phyloP scores from a whole-genome alignment of 2,113 vertebrate species.

The Catharus bicknelli region DNA sequence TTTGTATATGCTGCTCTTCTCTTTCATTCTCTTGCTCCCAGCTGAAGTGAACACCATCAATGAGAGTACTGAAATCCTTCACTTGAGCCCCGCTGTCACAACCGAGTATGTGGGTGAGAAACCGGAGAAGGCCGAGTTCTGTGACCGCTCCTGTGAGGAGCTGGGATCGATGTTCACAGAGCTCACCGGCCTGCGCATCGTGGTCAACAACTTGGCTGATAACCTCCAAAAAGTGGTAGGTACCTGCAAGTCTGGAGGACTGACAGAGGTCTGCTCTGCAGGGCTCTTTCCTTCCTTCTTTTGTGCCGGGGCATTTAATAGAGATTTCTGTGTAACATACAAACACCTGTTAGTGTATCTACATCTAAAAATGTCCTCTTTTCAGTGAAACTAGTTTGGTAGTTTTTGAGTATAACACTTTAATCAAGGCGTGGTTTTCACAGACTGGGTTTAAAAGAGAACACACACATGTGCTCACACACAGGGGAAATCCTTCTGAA shows the following conservation, averaged over 20 bases:
- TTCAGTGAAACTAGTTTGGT: neutral
- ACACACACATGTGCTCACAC: no score
- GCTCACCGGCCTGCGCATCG: constrained; percentile 86
- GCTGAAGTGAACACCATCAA: constrained; percentile 86
- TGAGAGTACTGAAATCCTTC: constrained; percentile 85
- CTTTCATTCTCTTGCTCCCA: constrained; percentile 52
- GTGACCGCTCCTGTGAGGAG: constrained; percentile 93
- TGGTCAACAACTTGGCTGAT: constrained; percentile 91
- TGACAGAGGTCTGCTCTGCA: neutral
- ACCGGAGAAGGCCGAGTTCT: constrained; percentile 78
- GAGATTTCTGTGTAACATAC: neutral
- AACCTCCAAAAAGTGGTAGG: constrained; percentile 93
- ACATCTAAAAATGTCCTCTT: neutral
- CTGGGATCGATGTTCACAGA: constrained; percentile 90
- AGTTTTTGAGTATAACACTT: neutral
- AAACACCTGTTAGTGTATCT: neutral
- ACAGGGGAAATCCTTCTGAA: neutral
- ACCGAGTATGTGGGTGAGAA: constrained; percentile 82
- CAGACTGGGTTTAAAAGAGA: neutral
- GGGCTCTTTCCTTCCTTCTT: neutral
- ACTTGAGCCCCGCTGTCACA: constrained; percentile 81
- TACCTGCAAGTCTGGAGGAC: neutral
- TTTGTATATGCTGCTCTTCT: neutral
- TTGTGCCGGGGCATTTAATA: neutral
- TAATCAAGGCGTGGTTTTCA: neutral